Conservation (phyloP, 2,888 invertebrate species). For the Cyclophora punctaria region DNA sequence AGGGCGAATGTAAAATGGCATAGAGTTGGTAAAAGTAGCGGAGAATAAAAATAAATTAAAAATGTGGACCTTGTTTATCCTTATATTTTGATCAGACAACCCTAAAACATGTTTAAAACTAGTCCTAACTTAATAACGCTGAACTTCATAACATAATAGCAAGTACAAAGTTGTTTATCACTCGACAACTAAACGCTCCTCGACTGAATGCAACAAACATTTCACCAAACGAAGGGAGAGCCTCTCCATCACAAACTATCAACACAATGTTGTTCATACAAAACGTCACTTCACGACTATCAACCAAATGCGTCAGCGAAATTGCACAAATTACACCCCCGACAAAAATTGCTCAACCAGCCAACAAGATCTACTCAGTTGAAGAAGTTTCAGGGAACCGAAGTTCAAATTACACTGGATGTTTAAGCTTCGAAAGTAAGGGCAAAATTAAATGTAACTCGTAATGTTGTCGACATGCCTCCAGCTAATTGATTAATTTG, state of each 20-base stretch:
- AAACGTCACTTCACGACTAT: conserved; percentile 47
- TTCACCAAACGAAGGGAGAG: conserved; percentile 20
- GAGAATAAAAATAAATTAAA: neutral
- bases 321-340: conserved; percentile 55
- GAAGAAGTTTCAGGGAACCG: conserved; percentile 10
- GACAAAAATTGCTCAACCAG: conserved; percentile 43
- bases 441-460: conserved; percentile 69
- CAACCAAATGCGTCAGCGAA: conserved; percentile 67
- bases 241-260: conserved; percentile 61
- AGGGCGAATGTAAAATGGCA: neutral
- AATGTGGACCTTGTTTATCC: too few relatives aligned
- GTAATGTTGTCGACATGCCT: conserved; percentile 73
- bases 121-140: too few relatives aligned
- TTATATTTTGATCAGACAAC: too few relatives aligned
- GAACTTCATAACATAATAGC: too few relatives aligned
- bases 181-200: too few relatives aligned
- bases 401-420: conserved; percentile 28
- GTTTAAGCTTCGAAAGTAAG: conserved; percentile 39
- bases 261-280: conserved; percentile 51
- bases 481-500: conserved; percentile 74
- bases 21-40: neutral
- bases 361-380: conserved; percentile 26
- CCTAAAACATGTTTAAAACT: too few relatives aligned
- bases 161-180: neutral
- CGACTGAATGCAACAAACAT: neutral